A percentile compares a stretch with the other conserved stretches of the same genome.
Conservation (phyloP, 2,113 vertebrate genomes). For the Callionymus lyra region DNA sequence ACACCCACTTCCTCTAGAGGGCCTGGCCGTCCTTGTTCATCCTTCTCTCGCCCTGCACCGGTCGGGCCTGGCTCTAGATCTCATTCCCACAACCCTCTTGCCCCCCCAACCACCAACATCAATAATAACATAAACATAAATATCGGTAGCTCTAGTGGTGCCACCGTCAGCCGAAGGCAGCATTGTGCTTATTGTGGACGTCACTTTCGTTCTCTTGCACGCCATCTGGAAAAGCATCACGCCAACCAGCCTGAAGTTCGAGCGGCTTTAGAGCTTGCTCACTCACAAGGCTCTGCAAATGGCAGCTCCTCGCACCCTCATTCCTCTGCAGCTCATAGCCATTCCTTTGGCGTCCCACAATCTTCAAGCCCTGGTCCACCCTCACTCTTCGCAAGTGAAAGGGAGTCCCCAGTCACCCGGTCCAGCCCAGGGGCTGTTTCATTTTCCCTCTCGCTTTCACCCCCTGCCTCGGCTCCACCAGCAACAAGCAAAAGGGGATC, state of each 20-base stretch:
- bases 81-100: constrained; percentile 37
- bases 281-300: constrained; percentile 43
- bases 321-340: constrained; percentile 37
- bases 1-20: constrained; percentile 27
- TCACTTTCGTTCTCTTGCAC: constrained; percentile 65
- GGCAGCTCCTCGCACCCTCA: constrained; percentile 35
- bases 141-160: constrained; percentile 50
- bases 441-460: constrained; percentile 62
- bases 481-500: not conserved
- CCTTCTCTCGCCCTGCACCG: constrained; percentile 50
- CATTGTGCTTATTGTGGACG: constrained; percentile 67
- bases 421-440: constrained; percentile 45
- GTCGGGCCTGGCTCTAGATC: constrained; percentile 27
- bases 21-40: constrained; percentile 54
- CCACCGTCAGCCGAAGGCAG: constrained; percentile 53
- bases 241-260: constrained; percentile 64
- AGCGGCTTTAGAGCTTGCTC: constrained; percentile 65
- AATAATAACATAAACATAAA: constrained; percentile 74
- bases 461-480: constrained; percentile 21
- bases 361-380: constrained; percentile 42
- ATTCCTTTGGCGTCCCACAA: constrained; percentile 55
- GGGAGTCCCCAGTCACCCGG: constrained; percentile 39
- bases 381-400: constrained; percentile 57
- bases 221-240: constrained; percentile 70
- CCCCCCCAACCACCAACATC: constrained; percentile 63